Evolutionary conservation across 2,113 vertebrate species (phyloP), one percentile per base, ranked within the genome.

Genomic region (Alethe diademata): DNA sequence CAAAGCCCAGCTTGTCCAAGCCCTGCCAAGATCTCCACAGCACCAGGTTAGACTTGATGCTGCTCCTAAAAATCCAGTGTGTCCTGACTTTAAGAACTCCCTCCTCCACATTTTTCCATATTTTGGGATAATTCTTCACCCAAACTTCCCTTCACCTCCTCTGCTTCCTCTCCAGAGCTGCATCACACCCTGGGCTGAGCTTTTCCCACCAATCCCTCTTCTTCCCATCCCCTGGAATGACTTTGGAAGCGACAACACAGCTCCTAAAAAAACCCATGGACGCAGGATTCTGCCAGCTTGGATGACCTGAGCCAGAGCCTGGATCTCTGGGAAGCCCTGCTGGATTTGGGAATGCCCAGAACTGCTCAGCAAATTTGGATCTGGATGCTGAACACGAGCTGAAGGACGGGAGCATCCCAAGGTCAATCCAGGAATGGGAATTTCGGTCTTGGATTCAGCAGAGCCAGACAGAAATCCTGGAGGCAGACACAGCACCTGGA

Each of bases 311-410:
- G 20, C 8, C 6, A 2, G 31, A 36, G 2, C 13, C 25, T 7
- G 38, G 19, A 42, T 26, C 24, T 64, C 57, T 8, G 43, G 54
- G n/a, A 85, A 58, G 4, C 11, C 51, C 60, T 84, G 24, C 47
- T 14, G 33, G 60, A 28, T 73, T 70, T 42, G 54, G 28, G n/a
- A 43, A 67, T 5, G 0, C 13, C 17, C 17, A 1, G 47, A 45
- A 15, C 5, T 0, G 9, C 35, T 8, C 15, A 9, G 51, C n/a
- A 17, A 11, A 14, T 7, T 0, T 4, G 2, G 36, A 11, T 1
- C 9, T 6, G 38, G 57, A 5, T 16, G 9, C 38, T 4, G 12
- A 48, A 5, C 5, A 0, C 0, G 0, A 87, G 50, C 19, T 38
- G 60, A 57, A 78, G 42, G 26, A 17, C 5, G 3, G 5, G 14